Conservation (phyloP, 1,140 invertebrate genomes). For the Caligus rogercresseyi region DNA sequence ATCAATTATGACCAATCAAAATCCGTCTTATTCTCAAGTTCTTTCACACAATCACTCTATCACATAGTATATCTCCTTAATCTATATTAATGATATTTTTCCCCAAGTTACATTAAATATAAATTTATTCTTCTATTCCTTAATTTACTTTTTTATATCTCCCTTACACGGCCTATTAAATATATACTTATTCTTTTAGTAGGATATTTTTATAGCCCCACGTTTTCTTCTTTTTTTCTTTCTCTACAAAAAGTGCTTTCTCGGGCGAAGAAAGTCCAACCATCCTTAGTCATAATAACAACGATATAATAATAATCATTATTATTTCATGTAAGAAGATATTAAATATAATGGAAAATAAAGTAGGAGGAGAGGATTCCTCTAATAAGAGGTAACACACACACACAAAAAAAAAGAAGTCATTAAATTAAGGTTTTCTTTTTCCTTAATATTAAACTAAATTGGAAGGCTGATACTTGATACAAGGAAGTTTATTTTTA, state of each 20-base stretch:
- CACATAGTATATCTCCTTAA: neutral
- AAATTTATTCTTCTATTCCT: neutral
- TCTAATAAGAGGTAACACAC: too few species aligned
- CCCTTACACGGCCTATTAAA: neutral
- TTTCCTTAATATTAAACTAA: too few species aligned
- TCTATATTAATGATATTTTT: neutral
- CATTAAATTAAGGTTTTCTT: too few species aligned
- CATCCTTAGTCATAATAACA: neutral
- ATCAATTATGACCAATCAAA: too few species aligned
- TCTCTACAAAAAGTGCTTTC: neutral
- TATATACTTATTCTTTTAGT: neutral
- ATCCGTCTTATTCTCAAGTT: neutral
- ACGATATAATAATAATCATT: too few species aligned
- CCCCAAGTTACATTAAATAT: neutral
- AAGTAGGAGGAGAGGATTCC: too few species aligned
- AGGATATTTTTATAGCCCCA: neutral
- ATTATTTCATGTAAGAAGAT: neutral
- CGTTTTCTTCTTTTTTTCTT: neutral
- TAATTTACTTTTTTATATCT: constrained; percentile 1
- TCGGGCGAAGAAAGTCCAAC: neutral
- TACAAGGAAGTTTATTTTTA: too few species aligned
- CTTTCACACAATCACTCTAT: neutral
- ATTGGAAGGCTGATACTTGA: too few species aligned
- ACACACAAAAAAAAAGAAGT: too few species aligned
- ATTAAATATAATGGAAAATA: neutral